Percentiles rank a stretch among this genome's conserved stretches.
These are phyloP conservation scores for Apeira syringaria DNA, from an alignment of 2,888 invertebrate species.

Conservation along the genomic window DNA sequence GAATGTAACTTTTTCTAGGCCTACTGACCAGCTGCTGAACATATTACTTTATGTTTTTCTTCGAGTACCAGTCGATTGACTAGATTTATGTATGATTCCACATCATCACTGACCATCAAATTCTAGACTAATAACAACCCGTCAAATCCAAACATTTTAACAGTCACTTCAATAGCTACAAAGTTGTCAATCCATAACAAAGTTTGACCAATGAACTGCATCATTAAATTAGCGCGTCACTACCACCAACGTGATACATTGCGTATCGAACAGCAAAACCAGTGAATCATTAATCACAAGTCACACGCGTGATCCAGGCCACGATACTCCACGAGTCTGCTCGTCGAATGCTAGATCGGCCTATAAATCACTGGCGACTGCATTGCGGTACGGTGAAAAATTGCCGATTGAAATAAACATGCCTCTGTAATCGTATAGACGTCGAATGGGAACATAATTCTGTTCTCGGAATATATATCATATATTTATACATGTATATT, in stretches of 20 bases:
- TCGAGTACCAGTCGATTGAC: too few species aligned
- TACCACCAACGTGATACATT: not conserved
- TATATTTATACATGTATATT: too few species aligned
- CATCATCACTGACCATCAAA: too few species aligned
- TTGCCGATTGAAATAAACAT: constrained; percentile 72
- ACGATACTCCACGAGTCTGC: constrained; percentile 43
- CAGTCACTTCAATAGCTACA: not conserved
- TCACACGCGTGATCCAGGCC: constrained; percentile 26
- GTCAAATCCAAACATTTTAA: not conserved
- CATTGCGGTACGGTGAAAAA: constrained; percentile 74
- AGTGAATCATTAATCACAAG: constrained; percentile 20
- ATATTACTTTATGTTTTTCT: too few species aligned
- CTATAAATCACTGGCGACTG: constrained; percentile 44
- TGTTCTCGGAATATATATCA: constrained; percentile 13
- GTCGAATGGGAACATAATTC: constrained; percentile 38
- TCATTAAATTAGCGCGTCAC: not conserved
- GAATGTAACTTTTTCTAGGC: too few species aligned
- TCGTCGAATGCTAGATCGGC: constrained; percentile 38
- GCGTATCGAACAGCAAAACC: not conserved
- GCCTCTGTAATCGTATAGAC: constrained; percentile 39
- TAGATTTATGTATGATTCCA: too few species aligned
- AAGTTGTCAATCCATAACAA: not conserved
- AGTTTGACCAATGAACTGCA: not conserved
- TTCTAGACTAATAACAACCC: too few species aligned
- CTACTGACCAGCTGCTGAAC: too few species aligned